Base-by-base conservation (phyloP, 2,113 vertebrate species). In the Marmota flaviventris region DNA sequence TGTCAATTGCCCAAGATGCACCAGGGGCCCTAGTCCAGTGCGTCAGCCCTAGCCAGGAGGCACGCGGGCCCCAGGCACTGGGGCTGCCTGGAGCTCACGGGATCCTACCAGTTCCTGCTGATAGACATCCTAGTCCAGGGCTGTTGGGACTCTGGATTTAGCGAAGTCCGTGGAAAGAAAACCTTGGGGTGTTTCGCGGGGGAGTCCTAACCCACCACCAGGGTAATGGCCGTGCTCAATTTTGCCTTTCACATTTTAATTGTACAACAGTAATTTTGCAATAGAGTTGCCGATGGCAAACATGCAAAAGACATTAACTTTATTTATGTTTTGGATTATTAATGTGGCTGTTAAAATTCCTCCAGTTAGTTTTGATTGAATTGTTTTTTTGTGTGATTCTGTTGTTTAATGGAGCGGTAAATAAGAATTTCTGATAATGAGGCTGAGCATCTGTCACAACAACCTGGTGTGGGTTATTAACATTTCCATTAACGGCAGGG, bases 391-490 rank as follows among this genome's bases (percentile, higher is more conserved):
- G 98, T 98, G 98, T 77, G 98, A 98, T 98, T 98, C 98, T 98
- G 98, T 98, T 98, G 98, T 98, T 98, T 99, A 99, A 99, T 99
- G 99, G 99, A 99, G 99, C 99, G 98, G 99, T 99, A 99, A 99
- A 99, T 99, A 99, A 99, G 99, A 99, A 98, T 99, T 98, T 99
- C 98, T 99, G 99, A 99, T 99, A 99, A 99, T 99, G 99, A 99
- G 98, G 97, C 97, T 88, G 97, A 99, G 98, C 99, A 99, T 99
- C 99, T 99, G 99, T 99, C 98, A 97, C 98, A 98, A 98, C 99
- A 99, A 98, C 98, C 99, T 99, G 99, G 99, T 89, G 98, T 97
- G 98, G 98, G 99, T 98, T 99, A 99, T 99, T 99, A 99, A 99
- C 99, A 99, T 98, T 99, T 98, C 99, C 99, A 99, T 99, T 99